Evolutionary conservation across 1,140 invertebrate genomes (phyloP), one percentile per base, ranked within the genome.

Genomic region (Dendrolimus kikuchii): DNA sequence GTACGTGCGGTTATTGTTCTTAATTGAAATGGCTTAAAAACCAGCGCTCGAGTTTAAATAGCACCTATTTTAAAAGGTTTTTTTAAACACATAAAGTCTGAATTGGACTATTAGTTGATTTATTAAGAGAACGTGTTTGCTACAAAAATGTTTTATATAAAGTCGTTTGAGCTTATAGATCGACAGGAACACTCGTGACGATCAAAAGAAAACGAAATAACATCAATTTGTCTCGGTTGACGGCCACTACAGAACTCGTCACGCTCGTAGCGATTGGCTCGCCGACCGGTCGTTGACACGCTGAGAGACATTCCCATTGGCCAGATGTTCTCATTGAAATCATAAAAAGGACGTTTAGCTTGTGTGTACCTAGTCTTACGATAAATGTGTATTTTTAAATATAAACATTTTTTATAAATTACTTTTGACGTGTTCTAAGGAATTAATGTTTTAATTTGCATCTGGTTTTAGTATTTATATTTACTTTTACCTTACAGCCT

Each of bases 161-260:
- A 39, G 46, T 48, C 23, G 10, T 48, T 46, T 53, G 43, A 46
- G n/a, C 40, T 49, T 10, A 54, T 55, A 53, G 41, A 60, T 23
- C 38, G 44, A 49, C 44, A 49, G 9, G 38, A 10, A 60, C 54
- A 62, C 60, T 67, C 65, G 69, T 77, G 78, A 68, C 68, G 64
- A 62, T 65, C 59, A 77, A 79, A 69, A 71, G 59, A 69, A 63
- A 66, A 68, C 59, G 55, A 60, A 62, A 63, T 62, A 66, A 62
- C 62, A 65, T 66, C 64, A 64, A 77, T 82, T 79, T 70, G 76
- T 77, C 66, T 74, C 76, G 76, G 71, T 71, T 74, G 68, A 75
- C 61, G 68, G 62, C 58, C 64, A 62, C 67, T 67, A 55, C 68
- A 73, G 63, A 66, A 64, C 59, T 43, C 50, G 62, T 68, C 68